Percentiles rank a stretch among this genome's conserved stretches.
Conservation (phyloP, 2,797 vertebrate species). For the Heliangelus exortis region DNA sequence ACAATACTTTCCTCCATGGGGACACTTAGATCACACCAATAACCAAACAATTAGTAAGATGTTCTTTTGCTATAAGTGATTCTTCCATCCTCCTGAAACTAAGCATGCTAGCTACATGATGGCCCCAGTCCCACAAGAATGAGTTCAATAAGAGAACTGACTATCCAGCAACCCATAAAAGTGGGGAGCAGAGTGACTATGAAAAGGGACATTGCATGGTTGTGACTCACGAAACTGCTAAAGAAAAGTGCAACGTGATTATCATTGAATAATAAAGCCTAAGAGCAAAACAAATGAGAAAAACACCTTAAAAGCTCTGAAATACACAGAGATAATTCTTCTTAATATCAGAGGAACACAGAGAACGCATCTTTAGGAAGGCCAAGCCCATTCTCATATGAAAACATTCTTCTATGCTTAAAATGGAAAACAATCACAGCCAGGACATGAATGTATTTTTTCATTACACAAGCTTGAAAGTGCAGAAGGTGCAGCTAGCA, state of each 20-base stretch:
- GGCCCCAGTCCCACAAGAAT: accelerated
- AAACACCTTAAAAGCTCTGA: background rate
- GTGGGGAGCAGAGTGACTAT: background rate
- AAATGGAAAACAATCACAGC: background rate
- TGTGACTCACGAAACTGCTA: background rate
- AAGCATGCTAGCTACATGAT: background rate
- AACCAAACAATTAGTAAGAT: background rate
- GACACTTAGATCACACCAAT: background rate
- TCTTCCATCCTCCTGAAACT: background rate
- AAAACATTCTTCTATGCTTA: background rate
- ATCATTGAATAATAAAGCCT: background rate
- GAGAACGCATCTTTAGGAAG: background rate
- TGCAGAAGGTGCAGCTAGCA: background rate
- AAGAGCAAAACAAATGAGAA: background rate
- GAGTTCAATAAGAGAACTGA: background rate
- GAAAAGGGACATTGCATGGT: background rate
- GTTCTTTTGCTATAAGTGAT: background rate
- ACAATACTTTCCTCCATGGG: background rate
- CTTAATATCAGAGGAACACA: background rate
- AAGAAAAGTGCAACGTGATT: background rate
- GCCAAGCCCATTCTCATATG: background rate
- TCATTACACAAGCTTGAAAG: background rate
- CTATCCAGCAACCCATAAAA: background rate
- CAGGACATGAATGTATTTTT: background rate
- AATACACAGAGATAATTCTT: background rate